Base-by-base conservation (phyloP, 1,140 invertebrate species). In the Sarcophaga peregrina region DNA sequence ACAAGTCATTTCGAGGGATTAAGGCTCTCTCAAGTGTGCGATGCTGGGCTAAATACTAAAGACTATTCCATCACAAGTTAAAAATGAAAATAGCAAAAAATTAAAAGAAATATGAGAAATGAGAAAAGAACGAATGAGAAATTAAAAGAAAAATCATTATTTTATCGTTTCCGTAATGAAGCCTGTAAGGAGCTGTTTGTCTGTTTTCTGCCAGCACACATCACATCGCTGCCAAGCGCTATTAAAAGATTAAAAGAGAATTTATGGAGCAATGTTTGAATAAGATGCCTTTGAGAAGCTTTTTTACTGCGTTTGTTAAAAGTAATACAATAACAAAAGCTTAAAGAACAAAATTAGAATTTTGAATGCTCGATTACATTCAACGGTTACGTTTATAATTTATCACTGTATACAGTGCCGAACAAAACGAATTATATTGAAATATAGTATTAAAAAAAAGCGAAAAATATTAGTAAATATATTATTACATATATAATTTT, bases 161-260 rank as follows among this genome's bases (percentile, higher is more conserved):
- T 68, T 68, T 68, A 17, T 45, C 74, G 47, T 48, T 76, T 76
- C 74, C 46, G n/a, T 76, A 17, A 48, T 8, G 46, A 45, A 9
- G 45, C 74, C 11, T 37, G 73, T 74, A 37, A 74, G 48, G 6
- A 37, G 25, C 25, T 37, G 25, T 37, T 37, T 37, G 25, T 37
- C 25, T 37, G 4, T 37, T 37, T 37, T 37, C 4, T 37, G 25
- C 25, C 25, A 37, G 25, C 25, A 2, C 25, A 37, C 25, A 37
- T 37, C 25, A 4, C 1, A 37, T 37, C 13, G 45, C 62, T 25
- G 15, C 48, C 74, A 76, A 46, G 46, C 47, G 17, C 46, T 47
- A 76, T 76, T 76, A 76, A 76, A 76, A 46, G 74, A 76, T 76
- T 76, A 75, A 75, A 74, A 17, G 13, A 76, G 46, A 76, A 76